phyloP scores from a whole-genome alignment of 2,797 vertebrate genomes.

The Malurus splendens region DNA sequence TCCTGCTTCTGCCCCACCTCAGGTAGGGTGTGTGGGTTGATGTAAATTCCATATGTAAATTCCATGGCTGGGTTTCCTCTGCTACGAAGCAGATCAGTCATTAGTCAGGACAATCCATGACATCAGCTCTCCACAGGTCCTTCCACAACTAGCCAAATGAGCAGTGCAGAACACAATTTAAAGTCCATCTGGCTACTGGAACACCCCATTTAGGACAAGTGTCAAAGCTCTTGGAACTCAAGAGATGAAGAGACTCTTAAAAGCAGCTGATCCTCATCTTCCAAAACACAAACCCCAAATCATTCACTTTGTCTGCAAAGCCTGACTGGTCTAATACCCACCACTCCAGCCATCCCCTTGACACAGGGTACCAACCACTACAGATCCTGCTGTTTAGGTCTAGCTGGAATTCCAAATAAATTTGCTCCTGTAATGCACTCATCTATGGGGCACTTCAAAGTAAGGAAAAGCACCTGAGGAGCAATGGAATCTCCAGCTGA shows the following conservation, averaged over 20 bases:
- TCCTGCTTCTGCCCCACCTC: not conserved
- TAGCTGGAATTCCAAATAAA: not conserved
- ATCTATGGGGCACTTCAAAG: not conserved
- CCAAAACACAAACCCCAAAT: not conserved
- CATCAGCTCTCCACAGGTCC: not conserved
- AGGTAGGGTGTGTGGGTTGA: accelerated
- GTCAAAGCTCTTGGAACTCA: not conserved
- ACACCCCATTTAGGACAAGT: not conserved
- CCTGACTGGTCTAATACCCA: not conserved
- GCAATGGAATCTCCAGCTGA: not conserved
- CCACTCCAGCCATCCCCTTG: not conserved
- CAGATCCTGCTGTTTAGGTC: not conserved
- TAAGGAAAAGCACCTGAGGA: not conserved
- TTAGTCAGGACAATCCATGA: not conserved
- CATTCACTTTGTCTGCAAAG: not conserved
- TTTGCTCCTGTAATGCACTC: not conserved
- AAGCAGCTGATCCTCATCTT: not conserved
- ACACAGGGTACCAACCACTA: not conserved
- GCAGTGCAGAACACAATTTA: not conserved
- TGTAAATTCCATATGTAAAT: not conserved
- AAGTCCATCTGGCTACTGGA: not conserved
- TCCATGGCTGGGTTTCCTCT: not conserved
- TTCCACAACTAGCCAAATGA: not conserved
- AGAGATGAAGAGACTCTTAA: not conserved
- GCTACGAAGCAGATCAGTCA: not conserved